These are phyloP conservation scores for Corythoichthys haematopterus DNA, from an alignment of 2,113 vertebrate genomes.

Conservation along the genomic window DNA sequence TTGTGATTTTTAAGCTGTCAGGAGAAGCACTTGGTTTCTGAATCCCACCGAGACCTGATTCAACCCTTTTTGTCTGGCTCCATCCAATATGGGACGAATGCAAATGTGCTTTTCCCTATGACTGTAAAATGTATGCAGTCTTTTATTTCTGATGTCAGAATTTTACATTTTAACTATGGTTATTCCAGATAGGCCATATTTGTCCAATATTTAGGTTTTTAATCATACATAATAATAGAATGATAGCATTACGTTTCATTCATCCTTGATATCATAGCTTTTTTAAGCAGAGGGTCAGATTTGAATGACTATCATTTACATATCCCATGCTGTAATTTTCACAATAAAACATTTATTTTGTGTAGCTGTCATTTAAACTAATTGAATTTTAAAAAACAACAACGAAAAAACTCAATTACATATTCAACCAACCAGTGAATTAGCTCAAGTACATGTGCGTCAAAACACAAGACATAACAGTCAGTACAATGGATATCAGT, in stretches of 20 bases:
- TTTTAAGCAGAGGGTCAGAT: not conserved
- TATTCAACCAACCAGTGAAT: not conserved
- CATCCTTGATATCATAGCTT: not conserved
- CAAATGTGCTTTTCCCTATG: conserved; percentile 7
- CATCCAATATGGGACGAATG: conserved; percentile 20
- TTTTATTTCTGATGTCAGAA: not conserved
- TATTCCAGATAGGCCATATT: not conserved
- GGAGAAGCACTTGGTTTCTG: conserved; percentile 14
- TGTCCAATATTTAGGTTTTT: not conserved
- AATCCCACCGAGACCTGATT: conserved; percentile 32
- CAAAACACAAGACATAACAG: not conserved
- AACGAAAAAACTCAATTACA: not conserved
- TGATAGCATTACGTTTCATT: not conserved
- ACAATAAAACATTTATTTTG: conserved; percentile 20
- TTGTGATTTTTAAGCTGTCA: conserved; percentile 15
- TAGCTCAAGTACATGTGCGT: not conserved
- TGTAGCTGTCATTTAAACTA: not conserved
- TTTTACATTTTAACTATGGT: not conserved
- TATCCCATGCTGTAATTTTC: not conserved
- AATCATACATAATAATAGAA: not conserved
- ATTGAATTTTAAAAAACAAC: not conserved
- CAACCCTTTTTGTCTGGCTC: conserved; percentile 34
- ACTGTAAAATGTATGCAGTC: not conserved
- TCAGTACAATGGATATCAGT: not conserved
- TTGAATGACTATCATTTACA: conserved; percentile 3